phyloP scores from a whole-genome alignment of 2,888 invertebrate species.

The Papilio demoleus region DNA sequence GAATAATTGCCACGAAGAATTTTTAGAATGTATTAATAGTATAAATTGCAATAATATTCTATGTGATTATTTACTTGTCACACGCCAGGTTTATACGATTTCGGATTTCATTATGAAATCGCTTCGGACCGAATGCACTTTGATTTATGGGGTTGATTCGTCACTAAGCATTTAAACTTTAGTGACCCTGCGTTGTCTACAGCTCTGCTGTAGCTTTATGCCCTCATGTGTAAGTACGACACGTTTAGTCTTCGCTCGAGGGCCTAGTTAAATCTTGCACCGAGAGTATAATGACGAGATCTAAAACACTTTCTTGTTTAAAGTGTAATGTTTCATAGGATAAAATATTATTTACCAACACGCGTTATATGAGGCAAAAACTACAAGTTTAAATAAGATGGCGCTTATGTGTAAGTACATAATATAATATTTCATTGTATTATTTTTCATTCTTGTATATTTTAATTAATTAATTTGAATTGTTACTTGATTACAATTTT shows the following conservation, averaged over 20 bases:
- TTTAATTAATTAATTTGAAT: not conserved
- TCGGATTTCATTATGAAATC: too few species aligned
- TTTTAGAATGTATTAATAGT: too few species aligned
- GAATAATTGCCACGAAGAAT: not conserved
- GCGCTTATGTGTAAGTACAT: not conserved
- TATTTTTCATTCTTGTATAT: not conserved
- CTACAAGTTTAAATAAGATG: not conserved
- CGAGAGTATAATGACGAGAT: constrained; percentile 22
- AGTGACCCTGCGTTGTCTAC: too few species aligned
- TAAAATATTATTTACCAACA: constrained; percentile 8
- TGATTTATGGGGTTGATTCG: too few species aligned
- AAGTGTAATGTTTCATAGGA: constrained; percentile 11
- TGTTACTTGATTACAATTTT: not conserved
- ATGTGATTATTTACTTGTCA: too few species aligned
- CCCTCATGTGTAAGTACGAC: not conserved
- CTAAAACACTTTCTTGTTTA: constrained; percentile 17
- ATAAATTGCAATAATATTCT: too few species aligned
- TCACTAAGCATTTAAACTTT: too few species aligned
- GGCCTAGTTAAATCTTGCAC: constrained; percentile 30
- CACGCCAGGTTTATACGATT: too few species aligned
- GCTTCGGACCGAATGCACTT: too few species aligned
- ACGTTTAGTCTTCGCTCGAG: constrained; percentile 28
- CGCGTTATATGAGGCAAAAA: not conserved
- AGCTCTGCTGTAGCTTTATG: not conserved
- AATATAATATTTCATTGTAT: not conserved